A percentile compares a stretch with the other conserved stretches of the same genome.
Conservation (phyloP, 2,113 vertebrate genomes). For the Lepisosteus oculatus region DNA sequence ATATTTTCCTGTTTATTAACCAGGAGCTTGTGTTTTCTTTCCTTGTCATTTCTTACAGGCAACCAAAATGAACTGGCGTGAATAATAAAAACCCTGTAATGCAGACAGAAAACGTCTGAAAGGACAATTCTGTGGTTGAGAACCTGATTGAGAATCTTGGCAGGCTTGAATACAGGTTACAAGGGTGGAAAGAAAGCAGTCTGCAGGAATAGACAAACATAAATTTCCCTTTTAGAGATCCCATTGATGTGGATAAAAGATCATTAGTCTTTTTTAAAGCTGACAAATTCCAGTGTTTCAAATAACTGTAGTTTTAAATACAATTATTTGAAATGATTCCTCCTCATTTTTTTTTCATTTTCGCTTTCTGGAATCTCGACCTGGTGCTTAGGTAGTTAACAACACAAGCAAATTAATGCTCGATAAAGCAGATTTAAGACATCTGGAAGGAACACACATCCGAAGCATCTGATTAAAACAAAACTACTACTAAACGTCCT, state of each 20-base stretch:
- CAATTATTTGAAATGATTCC: slow-evolving; percentile 16
- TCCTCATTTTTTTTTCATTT: slow-evolving; percentile 25
- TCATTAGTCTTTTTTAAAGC: no score
- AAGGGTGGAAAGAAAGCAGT: background rate
- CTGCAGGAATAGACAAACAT: background rate
- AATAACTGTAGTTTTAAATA: background rate
- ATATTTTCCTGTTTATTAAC: slow-evolving; percentile 55
- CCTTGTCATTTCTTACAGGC: slow-evolving; percentile 32
- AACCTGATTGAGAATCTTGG: background rate
- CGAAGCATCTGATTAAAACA: no score
- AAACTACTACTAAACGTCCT: no score
- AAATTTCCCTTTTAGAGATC: background rate
- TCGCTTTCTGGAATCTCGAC: background rate
- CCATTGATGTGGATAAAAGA: background rate
- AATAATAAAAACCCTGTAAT: background rate
- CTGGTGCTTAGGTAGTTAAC: no score
- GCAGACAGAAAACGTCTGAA: background rate
- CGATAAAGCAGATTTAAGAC: no score
- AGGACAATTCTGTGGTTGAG: background rate
- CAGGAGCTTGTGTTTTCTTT: slow-evolving; percentile 35
- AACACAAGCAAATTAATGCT: no score
- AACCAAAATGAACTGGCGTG: slow-evolving; percentile 27
- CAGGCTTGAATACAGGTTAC: background rate
- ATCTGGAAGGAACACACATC: no score
- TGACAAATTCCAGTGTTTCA: no score